Conservation (phyloP, 2,113 vertebrate species). For the Hippocampus barbouri region DNA sequence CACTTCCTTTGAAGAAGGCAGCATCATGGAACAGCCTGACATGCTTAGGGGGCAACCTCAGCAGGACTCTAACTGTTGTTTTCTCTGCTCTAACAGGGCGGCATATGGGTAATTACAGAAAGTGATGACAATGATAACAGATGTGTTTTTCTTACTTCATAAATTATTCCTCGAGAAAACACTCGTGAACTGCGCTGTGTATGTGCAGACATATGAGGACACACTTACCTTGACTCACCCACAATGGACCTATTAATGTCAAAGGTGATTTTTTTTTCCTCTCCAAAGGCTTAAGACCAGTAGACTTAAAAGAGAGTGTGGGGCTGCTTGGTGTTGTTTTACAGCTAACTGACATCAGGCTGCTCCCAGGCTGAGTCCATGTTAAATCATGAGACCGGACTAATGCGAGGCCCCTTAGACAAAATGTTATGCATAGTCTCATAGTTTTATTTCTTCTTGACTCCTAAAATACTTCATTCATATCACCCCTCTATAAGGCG, state of each 20-base stretch:
- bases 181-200: conserved; percentile 5
- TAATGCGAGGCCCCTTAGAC: conserved; percentile 15
- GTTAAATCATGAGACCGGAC: conserved; percentile 20
- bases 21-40: conserved; percentile 33
- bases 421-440: not conserved
- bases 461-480: conserved; percentile 10
- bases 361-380: conserved; percentile 30
- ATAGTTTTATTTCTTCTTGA: conserved; percentile 2
- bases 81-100: conserved; percentile 53
- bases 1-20: conserved; percentile 57
- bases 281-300: conserved; percentile 49
- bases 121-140: conserved; percentile 71
- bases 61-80: conserved; percentile 61
- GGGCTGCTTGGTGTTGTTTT: conserved; percentile 56
- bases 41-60: conserved; percentile 48
- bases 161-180: conserved; percentile 65
- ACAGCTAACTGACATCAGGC: conserved; percentile 49
- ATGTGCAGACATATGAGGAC: conserved; percentile 39
- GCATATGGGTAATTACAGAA: conserved; percentile 63
- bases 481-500: conserved; percentile 16
- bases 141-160: conserved; percentile 69
- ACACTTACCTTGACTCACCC: conserved; percentile 47
- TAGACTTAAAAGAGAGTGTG: conserved; percentile 39
- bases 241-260: conserved; percentile 66
- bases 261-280: conserved; percentile 48